Conservation (phyloP, 2,113 vertebrate species). For the Indicator indicator region DNA sequence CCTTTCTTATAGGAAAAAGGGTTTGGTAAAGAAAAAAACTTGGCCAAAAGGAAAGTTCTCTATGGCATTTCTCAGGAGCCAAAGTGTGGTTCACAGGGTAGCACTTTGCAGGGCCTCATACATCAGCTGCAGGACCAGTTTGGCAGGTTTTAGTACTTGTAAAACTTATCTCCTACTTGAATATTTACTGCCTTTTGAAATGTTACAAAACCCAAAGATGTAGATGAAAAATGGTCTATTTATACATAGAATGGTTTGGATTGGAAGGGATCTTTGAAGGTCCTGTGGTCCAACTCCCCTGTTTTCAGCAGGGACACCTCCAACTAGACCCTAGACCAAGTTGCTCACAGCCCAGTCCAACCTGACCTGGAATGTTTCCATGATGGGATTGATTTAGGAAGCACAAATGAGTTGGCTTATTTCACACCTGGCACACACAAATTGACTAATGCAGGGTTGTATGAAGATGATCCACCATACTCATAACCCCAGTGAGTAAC, state of each 20-base stretch:
- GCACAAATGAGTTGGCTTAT: neutral
- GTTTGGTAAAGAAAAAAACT: neutral
- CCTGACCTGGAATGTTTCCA: neutral
- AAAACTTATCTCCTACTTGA: neutral
- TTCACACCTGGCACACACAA: rapidly evolving
- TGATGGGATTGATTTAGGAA: neutral
- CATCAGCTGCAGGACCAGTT: rapidly evolving
- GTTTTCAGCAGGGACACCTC: neutral
- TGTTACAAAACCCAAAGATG: neutral
- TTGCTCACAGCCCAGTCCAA: neutral
- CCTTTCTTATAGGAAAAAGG: neutral
- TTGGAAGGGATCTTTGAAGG: neutral
- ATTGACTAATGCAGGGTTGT: neutral
- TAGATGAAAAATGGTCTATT: neutral
- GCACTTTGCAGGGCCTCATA: neutral
- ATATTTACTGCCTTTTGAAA: neutral
- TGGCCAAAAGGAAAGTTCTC: neutral
- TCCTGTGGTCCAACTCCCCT: neutral
- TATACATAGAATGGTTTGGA: neutral
- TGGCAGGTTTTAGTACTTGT: neutral
- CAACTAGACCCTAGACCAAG: neutral
- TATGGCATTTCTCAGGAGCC: neutral
- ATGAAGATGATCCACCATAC: neutral
- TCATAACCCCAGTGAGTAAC: rapidly evolving
- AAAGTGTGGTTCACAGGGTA: neutral